phyloP scores from a whole-genome alignment of 2,113 vertebrate genomes.

The Lepisosteus osseus region DNA sequence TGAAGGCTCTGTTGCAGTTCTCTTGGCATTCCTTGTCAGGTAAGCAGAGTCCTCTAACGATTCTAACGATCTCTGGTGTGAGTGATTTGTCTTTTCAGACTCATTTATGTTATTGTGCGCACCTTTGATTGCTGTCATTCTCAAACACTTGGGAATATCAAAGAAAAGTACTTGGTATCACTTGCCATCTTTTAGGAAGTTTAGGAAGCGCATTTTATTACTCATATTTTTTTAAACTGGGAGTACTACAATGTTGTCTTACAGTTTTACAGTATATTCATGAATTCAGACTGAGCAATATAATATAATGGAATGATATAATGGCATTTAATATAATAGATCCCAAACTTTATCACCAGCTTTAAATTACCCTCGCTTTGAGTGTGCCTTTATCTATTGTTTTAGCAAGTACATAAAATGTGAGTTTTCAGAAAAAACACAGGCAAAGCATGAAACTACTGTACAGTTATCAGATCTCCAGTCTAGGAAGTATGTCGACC shows the following conservation, averaged over 20 bases:
- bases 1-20: slow-evolving; percentile 20
- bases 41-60: slow-evolving; percentile 30
- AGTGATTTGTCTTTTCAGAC: slow-evolving; percentile 37
- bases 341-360: no score
- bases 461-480: no score
- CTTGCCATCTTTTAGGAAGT: slow-evolving; percentile 22
- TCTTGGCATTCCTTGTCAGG: slow-evolving; percentile 43
- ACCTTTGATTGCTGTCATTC: slow-evolving; percentile 50
- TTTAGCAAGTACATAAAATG: no score
- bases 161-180: background rate
- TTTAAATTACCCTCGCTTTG: no score
- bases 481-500: background rate
- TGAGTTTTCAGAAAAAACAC: no score
- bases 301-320: no score
- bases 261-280: no score
- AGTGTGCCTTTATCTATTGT: no score
- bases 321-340: no score
- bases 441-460: no score
- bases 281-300: background rate
- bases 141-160: slow-evolving; percentile 33
- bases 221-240: background rate
- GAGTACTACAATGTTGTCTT: no score
- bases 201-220: background rate
- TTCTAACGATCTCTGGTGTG: slow-evolving; percentile 44
- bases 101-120: slow-evolving; percentile 41